Evolutionary conservation across 2,113 vertebrate species (phyloP).

Genomic region (Triplophysa tibetana): DNA sequence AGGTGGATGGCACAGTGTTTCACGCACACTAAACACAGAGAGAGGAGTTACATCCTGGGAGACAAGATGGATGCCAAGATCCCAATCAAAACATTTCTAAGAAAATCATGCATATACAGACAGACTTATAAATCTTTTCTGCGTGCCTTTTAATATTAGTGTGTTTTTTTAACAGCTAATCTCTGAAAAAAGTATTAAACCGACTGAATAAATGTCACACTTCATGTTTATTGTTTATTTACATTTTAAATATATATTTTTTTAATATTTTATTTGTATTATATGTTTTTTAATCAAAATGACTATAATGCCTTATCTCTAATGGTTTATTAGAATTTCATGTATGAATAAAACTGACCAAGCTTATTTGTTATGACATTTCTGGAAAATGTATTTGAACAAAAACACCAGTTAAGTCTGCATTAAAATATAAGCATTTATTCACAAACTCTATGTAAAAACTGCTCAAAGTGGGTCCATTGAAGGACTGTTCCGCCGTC

Average conservation of each 20-base stretch:
- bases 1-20: slow-evolving; percentile 36
- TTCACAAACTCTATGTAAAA: background rate
- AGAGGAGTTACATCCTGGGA: slow-evolving; percentile 31
- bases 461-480: slow-evolving; percentile 47
- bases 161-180: background rate
- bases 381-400: background rate
- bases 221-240: no score
- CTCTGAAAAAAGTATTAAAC: no score
- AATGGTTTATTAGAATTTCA: no score
- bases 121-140: background rate
- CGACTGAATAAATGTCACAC: no score
- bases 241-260: background rate
- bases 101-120: slow-evolving; percentile 10
- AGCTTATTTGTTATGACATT: background rate
- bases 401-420: slow-evolving; percentile 25
- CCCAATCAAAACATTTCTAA: slow-evolving; percentile 22
- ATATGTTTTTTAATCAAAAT: no score
- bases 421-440: slow-evolving; percentile 40
- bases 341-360: background rate
- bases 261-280: no score
- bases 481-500: slow-evolving; percentile 36
- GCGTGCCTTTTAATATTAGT: no score
- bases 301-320: no score
- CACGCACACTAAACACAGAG: slow-evolving; percentile 25
- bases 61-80: slow-evolving; percentile 24